phyloP scores from a whole-genome alignment of 2,888 invertebrate species.

The Drosophila atripex region DNA sequence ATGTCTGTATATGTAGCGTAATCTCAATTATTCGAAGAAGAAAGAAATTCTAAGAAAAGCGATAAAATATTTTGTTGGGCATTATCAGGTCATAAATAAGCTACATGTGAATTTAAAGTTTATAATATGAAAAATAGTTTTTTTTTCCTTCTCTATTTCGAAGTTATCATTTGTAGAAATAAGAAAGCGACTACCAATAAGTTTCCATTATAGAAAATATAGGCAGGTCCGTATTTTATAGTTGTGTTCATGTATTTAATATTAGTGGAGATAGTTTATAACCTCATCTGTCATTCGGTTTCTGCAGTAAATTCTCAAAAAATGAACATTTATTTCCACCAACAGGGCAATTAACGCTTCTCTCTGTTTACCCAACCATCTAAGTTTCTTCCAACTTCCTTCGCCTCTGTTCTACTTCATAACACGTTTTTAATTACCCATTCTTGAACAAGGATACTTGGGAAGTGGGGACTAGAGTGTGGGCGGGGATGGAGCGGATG shows the following conservation, averaged over 20 bases:
- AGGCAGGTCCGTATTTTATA: conserved; percentile 19
- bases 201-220: conserved; percentile 23
- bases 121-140: too few species aligned
- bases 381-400: conserved; percentile 16
- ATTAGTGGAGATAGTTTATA: conserved; percentile 50
- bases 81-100: background rate
- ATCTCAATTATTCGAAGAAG: too few species aligned
- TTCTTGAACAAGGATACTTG: conserved; percentile 42
- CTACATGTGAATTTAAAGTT: too few species aligned
- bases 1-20: too few species aligned
- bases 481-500: conserved; percentile 27
- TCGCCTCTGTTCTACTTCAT: conserved; percentile 39
- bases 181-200: too few species aligned
- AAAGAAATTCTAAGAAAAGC: too few species aligned
- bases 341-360: conserved; percentile 65
- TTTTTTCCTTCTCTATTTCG: too few species aligned
- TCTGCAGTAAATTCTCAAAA: conserved; percentile 58
- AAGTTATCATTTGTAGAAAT: too few species aligned
- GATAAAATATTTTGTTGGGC: too few species aligned
- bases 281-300: conserved; percentile 74
- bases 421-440: conserved; percentile 80
- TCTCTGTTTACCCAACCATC: conserved; percentile 35
- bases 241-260: conserved; percentile 20
- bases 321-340: conserved; percentile 64
- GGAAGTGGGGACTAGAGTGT: background rate